These are phyloP conservation scores for Pseudoips prasinana DNA, from an alignment of 2,888 invertebrate genomes.

Conservation along the genomic window DNA sequence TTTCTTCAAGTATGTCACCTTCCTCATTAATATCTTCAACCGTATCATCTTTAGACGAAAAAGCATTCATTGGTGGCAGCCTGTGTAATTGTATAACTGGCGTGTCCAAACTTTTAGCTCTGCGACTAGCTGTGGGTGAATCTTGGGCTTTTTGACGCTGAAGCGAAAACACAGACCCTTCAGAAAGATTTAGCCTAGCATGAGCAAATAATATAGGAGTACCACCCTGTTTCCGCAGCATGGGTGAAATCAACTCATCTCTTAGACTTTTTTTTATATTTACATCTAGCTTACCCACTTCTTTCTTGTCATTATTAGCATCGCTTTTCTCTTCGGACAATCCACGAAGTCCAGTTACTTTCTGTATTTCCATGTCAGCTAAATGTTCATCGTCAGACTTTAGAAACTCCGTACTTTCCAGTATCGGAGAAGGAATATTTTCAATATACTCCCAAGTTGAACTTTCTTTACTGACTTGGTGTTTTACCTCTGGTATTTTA, in stretches of 20 bases:
- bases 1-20: slow-evolving; percentile 83
- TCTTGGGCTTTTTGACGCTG: slow-evolving; percentile 89
- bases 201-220: slow-evolving; percentile 91
- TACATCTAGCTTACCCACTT: slow-evolving; percentile 49
- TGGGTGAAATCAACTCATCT: slow-evolving; percentile 86
- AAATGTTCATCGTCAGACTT: slow-evolving; percentile 82
- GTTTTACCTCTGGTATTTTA: slow-evolving; percentile 77
- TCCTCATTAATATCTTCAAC: slow-evolving; percentile 89
- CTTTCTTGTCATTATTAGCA: slow-evolving; percentile 51
- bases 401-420: slow-evolving; percentile 83
- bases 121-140: slow-evolving; percentile 87
- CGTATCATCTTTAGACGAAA: slow-evolving; percentile 94
- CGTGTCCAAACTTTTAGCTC: slow-evolving; percentile 92
- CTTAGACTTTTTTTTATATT: slow-evolving; percentile 80
- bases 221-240: slow-evolving; percentile 87
- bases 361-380: slow-evolving; percentile 79
- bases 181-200: slow-evolving; percentile 90
- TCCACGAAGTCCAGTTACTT: slow-evolving; percentile 70
- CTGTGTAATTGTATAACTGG: slow-evolving; percentile 91
- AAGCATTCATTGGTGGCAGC: slow-evolving; percentile 91
- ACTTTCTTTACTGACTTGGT: slow-evolving; percentile 73
- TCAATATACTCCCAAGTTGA: slow-evolving; percentile 84
- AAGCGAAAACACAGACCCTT: slow-evolving; percentile 90
- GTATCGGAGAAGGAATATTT: slow-evolving; percentile 84
- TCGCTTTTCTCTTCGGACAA: slow-evolving; percentile 62